Percentiles rank a stretch among this genome's conserved stretches.
phyloP scores from a whole-genome alignment of 2,797 vertebrate genomes.

The Gymnothorax javanicus region DNA sequence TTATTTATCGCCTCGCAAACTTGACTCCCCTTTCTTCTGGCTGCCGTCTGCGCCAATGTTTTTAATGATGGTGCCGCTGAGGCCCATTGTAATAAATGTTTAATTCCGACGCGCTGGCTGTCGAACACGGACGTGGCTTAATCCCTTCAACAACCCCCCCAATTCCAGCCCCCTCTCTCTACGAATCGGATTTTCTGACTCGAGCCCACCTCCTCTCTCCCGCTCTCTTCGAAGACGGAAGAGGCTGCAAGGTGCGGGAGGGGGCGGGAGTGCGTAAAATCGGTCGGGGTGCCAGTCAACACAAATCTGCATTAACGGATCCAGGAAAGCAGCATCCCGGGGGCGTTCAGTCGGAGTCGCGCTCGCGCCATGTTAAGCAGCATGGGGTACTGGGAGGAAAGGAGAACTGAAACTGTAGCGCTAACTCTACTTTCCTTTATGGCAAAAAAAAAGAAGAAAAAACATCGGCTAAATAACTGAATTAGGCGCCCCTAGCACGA shows the following conservation, averaged over 20 bases:
- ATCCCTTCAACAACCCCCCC: slow-evolving; percentile 53
- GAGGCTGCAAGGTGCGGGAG: not conserved
- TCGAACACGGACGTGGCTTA: slow-evolving; percentile 44
- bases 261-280: not conserved
- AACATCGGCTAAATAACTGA: not conserved
- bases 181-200: slow-evolving; percentile 30
- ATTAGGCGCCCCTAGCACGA: not conserved
- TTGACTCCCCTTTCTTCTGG: not conserved
- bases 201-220: not conserved
- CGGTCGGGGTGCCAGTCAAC: not conserved
- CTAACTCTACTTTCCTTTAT: not conserved
- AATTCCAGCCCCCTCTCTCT: slow-evolving; percentile 42
- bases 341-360: not conserved
- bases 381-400: not conserved
- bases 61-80: not conserved
- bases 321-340: not conserved
- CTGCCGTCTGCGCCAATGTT: not conserved
- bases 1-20: not conserved
- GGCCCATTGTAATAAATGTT: slow-evolving; percentile 52
- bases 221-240: not conserved
- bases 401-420: not conserved
- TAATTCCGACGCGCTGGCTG: slow-evolving; percentile 45
- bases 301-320: slow-evolving; percentile 14
- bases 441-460: not conserved
- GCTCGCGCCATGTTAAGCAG: not conserved